Evolutionary conservation across 2,888 invertebrate genomes (phyloP), one percentile per base, ranked within the genome.

Genomic region (Eilema caniola): DNA sequence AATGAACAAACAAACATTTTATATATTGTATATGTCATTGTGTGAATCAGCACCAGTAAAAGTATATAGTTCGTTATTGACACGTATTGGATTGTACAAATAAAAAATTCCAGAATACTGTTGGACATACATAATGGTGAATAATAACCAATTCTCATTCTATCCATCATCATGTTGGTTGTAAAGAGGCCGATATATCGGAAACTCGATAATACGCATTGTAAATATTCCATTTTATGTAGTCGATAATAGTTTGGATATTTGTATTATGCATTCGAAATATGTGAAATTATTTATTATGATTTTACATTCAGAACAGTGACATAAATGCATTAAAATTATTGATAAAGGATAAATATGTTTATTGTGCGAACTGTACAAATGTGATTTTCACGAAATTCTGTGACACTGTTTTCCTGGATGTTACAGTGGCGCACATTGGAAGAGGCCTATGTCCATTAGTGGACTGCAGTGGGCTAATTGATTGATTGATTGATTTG

Each of bases 71-170:
- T 20, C 7, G 20, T 7, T 47, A 41, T 47, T 47, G 20, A 20
- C 20, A 20, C 47, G 1, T 4, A 47, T 20, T 47, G 4, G 3
- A 5, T 20, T 20, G 3, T 33, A 33, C 16, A 47, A 20, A 47
- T 20, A 20, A 1, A 47, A 47, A 47, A 53, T 2, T 10, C n/a
- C n/a, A 10, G 10, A n/a, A 20, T 53, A 10, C 10, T 20, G 53
- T n/a, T 3, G 10, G 2, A 10, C 53, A n/a, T 8, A n/a, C 10
- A 20, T 7, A 53, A 53, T 28, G n/a, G n/a, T n/a, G n/a, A n/a
- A n/a, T 53, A 53, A 53, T 53, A 53, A 53, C 53, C n/a, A 10
- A 53, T 53, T 53, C 53, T n/a, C n/a, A n/a, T 53, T 53, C n/a
- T 53, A 53, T 53, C 10, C 53, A n/a, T 53, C 10, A n/a, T n/a